phyloP scores from a whole-genome alignment of 2,797 vertebrate genomes.

The Sebastes diploproa region DNA sequence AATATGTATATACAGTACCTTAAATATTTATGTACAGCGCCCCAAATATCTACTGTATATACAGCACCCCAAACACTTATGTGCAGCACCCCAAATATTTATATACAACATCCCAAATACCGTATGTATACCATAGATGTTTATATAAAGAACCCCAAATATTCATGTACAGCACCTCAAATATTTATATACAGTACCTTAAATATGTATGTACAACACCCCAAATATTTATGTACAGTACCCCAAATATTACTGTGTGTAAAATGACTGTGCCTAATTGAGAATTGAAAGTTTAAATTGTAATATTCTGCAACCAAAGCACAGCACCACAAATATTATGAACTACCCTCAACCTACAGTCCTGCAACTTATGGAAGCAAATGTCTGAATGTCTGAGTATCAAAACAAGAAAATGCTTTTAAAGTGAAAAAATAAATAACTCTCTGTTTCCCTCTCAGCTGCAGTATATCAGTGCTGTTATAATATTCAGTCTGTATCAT shows the following conservation, averaged over 20 bases:
- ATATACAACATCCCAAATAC: no score
- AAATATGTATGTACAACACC: no score
- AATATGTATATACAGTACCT: no score
- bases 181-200: no score
- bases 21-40: no score
- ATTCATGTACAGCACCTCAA: rapidly evolving
- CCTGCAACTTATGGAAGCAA: not conserved
- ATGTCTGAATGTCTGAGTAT: not conserved
- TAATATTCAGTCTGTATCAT: not conserved
- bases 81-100: no score
- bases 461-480: not conserved
- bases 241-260: no score
- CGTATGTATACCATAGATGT: no score
- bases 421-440: not conserved
- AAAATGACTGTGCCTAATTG: no score
- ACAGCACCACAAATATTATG: not conserved
- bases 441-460: not conserved
- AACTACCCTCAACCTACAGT: not conserved
- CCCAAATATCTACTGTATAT: no score
- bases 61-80: no score
- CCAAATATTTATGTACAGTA: not conserved
- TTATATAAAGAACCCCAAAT: no score
- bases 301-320: not conserved
- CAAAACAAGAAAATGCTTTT: not conserved
- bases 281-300: not conserved